Conservation (phyloP, 2,797 vertebrate genomes). For the Ibycter americanus region DNA sequence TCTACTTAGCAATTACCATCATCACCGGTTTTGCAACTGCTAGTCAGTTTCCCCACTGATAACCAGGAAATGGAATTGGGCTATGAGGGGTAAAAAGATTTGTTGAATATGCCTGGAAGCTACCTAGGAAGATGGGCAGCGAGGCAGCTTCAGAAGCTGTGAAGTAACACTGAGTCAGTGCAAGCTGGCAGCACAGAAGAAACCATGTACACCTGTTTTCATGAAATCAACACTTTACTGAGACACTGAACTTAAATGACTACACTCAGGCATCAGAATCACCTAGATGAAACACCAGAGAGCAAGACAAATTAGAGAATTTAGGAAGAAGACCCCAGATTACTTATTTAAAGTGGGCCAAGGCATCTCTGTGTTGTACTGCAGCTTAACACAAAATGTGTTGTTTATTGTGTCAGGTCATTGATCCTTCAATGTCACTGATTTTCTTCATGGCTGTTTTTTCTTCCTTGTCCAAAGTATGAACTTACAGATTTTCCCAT, state of each 20-base stretch:
- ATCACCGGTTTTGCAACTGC: background rate
- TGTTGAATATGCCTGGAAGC: background rate
- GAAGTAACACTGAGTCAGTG: background rate
- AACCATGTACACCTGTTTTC: background rate
- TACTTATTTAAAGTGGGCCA: background rate
- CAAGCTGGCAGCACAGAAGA: background rate
- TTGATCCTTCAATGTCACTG: background rate
- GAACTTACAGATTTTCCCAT: background rate
- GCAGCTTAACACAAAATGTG: background rate
- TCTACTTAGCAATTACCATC: background rate
- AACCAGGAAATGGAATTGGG: background rate
- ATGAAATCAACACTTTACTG: background rate
- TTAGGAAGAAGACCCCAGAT: background rate
- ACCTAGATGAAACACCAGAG: background rate
- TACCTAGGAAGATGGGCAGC: background rate
- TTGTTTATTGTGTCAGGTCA: background rate
- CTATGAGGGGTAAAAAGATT: background rate
- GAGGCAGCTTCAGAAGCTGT: background rate
- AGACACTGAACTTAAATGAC: background rate
- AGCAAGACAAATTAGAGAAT: background rate
- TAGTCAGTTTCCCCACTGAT: background rate
- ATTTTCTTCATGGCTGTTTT: background rate
- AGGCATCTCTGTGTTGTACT: background rate
- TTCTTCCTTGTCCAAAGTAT: background rate
- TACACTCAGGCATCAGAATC: background rate